Evolutionary conservation across 2,888 invertebrate genomes (phyloP), one percentile per base, ranked within the genome.

Genomic region (Pandemis heparana): DNA sequence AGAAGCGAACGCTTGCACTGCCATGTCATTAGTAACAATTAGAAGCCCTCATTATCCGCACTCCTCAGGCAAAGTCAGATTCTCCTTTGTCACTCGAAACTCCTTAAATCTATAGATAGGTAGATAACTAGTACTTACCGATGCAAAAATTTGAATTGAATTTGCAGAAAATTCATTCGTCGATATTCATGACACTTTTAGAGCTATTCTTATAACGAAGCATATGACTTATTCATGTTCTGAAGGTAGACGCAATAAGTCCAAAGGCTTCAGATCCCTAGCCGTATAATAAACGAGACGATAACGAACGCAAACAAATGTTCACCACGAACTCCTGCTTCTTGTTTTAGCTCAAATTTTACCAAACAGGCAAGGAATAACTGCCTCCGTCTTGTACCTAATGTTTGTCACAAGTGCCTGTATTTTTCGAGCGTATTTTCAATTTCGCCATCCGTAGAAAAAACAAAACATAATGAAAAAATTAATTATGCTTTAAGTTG

Each of bases 161-260:
- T 70, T 48, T 74, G 76, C 75, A 71, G 62, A 66, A 63, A 77
- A 77, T 75, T 73, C 70, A 71, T 76, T 75, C 74, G 73, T 77
- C 76, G 79, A 80, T 80, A 83, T 82, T 82, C 83, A 82, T 84
- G 82, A 80, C 82, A 85, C 84, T 90, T 74, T 90, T 88, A 87
- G 85, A 87, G 85, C 89, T 86, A 89, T 89, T 89, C 89, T 90
- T 90, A 87, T 92, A 92, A 92, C 91, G 92, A 92, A 89, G 84
- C 83, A 80, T 86, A 93, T 93, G 92, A 91, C 87, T 92, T 93
- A 93, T 93, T 93, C 93, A 93, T 93, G 81, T 80, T 85, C 85
- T 85, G 80, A 86, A 89, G 86, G 89, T 85, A 88, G 90, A 90
- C 86, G 86, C 88, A 87, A 88, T 90, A 89, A 91, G 89, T 89